A percentile compares a stretch with the other conserved stretches of the same genome.
phyloP scores from a whole-genome alignment of 2,797 vertebrate species.

The Orientallactaga sibirica region DNA sequence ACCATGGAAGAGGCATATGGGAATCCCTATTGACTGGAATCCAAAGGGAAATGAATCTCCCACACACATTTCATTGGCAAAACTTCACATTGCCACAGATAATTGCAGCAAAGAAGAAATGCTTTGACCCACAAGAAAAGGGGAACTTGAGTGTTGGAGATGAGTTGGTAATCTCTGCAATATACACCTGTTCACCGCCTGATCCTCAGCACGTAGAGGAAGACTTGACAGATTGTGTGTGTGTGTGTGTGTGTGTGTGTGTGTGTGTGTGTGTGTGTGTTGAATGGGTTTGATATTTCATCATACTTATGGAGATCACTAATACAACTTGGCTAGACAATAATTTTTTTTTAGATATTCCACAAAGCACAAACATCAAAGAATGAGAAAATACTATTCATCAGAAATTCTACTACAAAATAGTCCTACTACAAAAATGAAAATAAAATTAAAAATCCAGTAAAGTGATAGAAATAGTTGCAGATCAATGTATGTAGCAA shows the following conservation, averaged over 20 bases:
- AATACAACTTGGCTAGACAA: neutral
- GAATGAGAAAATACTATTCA: neutral
- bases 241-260: too few relatives aligned
- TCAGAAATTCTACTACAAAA: neutral
- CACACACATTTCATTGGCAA: neutral
- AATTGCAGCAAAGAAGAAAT: neutral
- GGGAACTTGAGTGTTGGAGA: neutral
- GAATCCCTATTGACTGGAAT: neutral
- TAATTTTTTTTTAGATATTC: neutral
- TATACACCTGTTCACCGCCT: neutral
- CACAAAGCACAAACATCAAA: neutral
- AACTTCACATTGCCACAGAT: neutral
- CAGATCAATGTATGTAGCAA: constrained; percentile 2
- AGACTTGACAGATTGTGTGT: too few relatives aligned
- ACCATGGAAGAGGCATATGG: neutral
- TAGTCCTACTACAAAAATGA: neutral
- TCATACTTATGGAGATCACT: neutral
- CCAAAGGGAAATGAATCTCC: neutral
- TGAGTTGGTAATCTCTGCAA: neutral
- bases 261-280: neutral
- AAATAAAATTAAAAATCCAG: neutral
- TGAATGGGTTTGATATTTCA: neutral
- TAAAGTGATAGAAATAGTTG: neutral
- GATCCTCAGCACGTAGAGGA: neutral
- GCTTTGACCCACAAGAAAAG: neutral